Evolutionary conservation across 2,888 invertebrate species (phyloP), one percentile per base, ranked within the genome.

Genomic region (Tubulanus polymorphus): DNA sequence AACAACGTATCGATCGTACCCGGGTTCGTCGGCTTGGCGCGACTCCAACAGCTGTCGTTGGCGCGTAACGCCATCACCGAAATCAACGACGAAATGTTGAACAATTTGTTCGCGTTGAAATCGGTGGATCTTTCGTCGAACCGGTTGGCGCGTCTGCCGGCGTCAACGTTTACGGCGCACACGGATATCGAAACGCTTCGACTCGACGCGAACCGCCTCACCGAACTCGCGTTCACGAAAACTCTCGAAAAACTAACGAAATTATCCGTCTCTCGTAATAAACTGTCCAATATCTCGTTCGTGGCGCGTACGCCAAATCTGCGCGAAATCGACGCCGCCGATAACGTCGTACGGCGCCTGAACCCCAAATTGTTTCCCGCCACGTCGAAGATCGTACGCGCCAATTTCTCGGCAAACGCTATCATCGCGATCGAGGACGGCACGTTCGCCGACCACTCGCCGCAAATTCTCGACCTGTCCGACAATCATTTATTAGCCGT

Each of bases 361-460:
- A 54, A 57, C n/a, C 53, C 60, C 6, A 68, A 67, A 46, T 53
- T 74, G 46, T 69, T 71, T 51, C 56, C 66, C 1, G 64, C 67
- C 29, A 63, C 68, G 1, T 59, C 57, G 18, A 61, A 63, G 30
- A 57, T 76, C n/a, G 41, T 60, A 10, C 18, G 48, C 6, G 71
- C 65, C 1, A 68, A 70, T 51, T 69, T 75, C 60, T 70, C 72
- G 52, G 37, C 55, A 26, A 76, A 76, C 60, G 59, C 57, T 20
- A 71, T 76, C 28, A 47, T 52, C 1, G 59, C 50, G 18, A 50
- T 74, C 0, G 63, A 68, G 54, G 63, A 65, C 41, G 62, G 60
- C 8, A 63, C 71, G 2, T 75, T 76, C 58, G 57, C 63, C 15
- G 67, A 65, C n/a, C 57, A 65, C 18, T 60, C 67, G 12, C 70